Conservation (phyloP, 2,888 invertebrate species). For the Amiota communis region DNA sequence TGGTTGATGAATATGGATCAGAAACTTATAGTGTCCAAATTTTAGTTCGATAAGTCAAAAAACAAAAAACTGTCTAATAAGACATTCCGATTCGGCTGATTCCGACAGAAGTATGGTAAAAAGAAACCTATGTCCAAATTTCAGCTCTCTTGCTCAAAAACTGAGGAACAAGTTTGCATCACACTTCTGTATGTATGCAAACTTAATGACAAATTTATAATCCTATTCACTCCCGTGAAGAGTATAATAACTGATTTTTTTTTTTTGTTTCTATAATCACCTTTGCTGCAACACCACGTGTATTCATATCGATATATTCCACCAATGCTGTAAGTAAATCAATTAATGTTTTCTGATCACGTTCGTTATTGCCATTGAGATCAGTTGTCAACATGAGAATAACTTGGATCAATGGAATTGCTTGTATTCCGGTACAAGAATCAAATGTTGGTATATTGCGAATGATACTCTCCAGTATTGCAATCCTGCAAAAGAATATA, state of each 20-base stretch:
- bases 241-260: background rate
- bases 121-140: no score
- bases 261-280: constrained; percentile 46
- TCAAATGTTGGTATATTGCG: constrained; percentile 85
- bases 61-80: no score
- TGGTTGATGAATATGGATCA: no score
- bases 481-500: constrained; percentile 62
- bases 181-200: no score
- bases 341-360: constrained; percentile 85
- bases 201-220: no score
- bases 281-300: constrained; percentile 73
- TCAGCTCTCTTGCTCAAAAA: no score
- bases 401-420: constrained; percentile 94
- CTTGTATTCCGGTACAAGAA: constrained; percentile 85
- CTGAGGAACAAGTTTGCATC: no score
- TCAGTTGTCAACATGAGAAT: constrained; percentile 92
- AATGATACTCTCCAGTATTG: constrained; percentile 83
- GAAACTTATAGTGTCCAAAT: no score
- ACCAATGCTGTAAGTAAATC: constrained; percentile 83
- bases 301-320: constrained; percentile 81
- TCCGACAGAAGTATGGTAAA: no score
- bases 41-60: no score
- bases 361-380: constrained; percentile 87
- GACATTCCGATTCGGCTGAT: no score
- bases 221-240: no score